A percentile compares a stretch with the other conserved stretches of the same genome.
Conservation (phyloP, 2,888 invertebrate species). For the Auanema sp. region DNA sequence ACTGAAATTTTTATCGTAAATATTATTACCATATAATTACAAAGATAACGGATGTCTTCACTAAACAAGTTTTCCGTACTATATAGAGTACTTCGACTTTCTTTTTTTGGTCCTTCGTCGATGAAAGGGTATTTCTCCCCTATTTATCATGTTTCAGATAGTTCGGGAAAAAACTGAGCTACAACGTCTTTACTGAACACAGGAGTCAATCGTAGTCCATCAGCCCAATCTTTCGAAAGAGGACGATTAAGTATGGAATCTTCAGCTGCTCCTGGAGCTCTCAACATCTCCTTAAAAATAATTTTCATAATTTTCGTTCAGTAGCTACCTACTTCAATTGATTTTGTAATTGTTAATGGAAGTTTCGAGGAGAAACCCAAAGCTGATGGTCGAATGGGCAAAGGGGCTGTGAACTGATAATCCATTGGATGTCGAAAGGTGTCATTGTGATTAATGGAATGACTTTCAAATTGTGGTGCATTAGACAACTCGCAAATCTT, state of each 20-base stretch:
- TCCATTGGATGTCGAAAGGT: neutral
- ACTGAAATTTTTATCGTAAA: too few species aligned
- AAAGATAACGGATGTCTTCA: too few species aligned
- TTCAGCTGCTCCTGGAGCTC: conserved; percentile 39
- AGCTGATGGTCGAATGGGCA: conserved; percentile 20
- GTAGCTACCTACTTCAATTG: conserved; percentile 37
- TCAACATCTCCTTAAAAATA: conserved; percentile 37
- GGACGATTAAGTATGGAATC: conserved; percentile 42
- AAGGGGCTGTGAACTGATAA: conserved; percentile 13
- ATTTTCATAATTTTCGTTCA: neutral
- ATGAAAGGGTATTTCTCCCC: too few species aligned
- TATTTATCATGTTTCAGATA: conserved; percentile 9
- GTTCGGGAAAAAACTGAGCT: conserved; percentile 58
- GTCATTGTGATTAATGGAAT: neutral
- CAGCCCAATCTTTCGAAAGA: conserved; percentile 46
- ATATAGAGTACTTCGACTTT: too few species aligned
- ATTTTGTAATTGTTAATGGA: conserved; percentile 54
- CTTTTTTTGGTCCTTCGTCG: too few species aligned
- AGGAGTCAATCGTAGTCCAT: conserved; percentile 48
- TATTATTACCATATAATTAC: too few species aligned
- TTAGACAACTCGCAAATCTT: neutral
- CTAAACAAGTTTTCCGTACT: too few species aligned
- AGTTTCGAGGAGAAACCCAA: conserved; percentile 46
- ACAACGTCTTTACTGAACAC: conserved; percentile 57
- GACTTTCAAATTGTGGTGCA: conserved; percentile 13